Conservation (phyloP, 2,888 invertebrate genomes). For the Platynereis dumerilii region DNA sequence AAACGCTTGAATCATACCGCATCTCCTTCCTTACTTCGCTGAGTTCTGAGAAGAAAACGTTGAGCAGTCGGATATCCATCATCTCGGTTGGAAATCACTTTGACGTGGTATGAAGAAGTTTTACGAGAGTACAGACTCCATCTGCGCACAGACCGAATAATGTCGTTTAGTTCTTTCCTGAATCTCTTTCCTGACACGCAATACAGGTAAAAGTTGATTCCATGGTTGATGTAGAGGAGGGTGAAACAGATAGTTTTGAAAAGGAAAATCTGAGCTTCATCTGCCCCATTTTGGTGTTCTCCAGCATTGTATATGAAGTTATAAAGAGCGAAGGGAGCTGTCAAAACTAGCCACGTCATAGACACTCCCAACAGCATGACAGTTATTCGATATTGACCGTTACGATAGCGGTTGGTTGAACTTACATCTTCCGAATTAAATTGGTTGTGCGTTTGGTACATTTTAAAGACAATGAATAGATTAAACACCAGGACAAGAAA, state of each 20-base stretch:
- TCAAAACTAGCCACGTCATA: conserved; percentile 35
- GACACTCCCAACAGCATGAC: conserved; percentile 33
- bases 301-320: background rate
- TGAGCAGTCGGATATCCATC: background rate
- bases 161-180: conserved; percentile 19
- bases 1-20: too few relatives aligned
- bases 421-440: background rate
- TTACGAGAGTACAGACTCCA: background rate
- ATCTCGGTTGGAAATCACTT: background rate
- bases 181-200: conserved; percentile 33
- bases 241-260: conserved; percentile 31
- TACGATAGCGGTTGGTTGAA: background rate
- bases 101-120: background rate
- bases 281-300: background rate
- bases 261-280: conserved; percentile 9
- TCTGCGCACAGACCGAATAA: conserved; percentile 1
- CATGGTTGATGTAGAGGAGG: conserved; percentile 35
- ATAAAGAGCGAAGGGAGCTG: conserved; percentile 28
- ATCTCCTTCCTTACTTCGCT: too few relatives aligned
- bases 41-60: too few relatives aligned
- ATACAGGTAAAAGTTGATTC: conserved; percentile 36
- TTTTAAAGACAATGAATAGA: conserved; percentile 40
- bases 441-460: background rate
- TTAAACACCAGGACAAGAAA: conserved; percentile 47
- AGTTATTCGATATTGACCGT: conserved; percentile 31